Evolutionary conservation across 2,888 invertebrate genomes (phyloP).

Genomic region (Caenorhabditis drosophilae): DNA sequence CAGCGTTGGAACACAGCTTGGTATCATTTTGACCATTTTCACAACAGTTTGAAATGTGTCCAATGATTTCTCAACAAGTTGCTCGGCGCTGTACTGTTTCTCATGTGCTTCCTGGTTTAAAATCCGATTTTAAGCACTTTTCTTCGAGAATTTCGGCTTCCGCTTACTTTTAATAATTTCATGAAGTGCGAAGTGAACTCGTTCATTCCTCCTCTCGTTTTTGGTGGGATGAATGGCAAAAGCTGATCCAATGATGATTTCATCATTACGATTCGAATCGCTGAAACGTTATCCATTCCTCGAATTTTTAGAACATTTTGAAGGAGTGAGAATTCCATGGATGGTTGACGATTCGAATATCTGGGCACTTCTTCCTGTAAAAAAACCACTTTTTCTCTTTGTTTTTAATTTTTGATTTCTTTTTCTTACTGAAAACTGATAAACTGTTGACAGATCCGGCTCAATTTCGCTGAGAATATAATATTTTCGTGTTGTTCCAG

Average conservation of each 20-base stretch:
- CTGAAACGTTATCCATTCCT: slow-evolving; percentile 40
- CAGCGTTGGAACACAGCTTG: slow-evolving; percentile 25
- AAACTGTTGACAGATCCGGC: too few relatives aligned
- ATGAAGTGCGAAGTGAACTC: slow-evolving; percentile 52
- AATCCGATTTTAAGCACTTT: too few relatives aligned
- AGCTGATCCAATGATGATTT: slow-evolving; percentile 50
- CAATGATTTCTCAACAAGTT: slow-evolving; percentile 36
- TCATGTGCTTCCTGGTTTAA: slow-evolving; percentile 44
- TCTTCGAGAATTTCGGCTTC: too few relatives aligned
- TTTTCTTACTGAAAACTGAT: too few relatives aligned
- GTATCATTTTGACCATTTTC: slow-evolving; percentile 33
- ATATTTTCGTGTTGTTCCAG: too few relatives aligned
- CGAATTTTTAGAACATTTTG: slow-evolving; percentile 29
- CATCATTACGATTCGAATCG: slow-evolving; percentile 39
- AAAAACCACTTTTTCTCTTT: too few relatives aligned
- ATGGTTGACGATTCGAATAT: too few relatives aligned
- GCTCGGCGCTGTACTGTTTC: slow-evolving; percentile 11
- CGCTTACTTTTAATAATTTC: slow-evolving; percentile 46
- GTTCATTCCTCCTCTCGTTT: slow-evolving; percentile 54
- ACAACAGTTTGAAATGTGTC: slow-evolving; percentile 51
- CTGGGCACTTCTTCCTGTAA: too few relatives aligned
- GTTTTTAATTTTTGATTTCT: too few relatives aligned
- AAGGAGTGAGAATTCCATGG: too few relatives aligned
- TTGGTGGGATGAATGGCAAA: slow-evolving; percentile 48
- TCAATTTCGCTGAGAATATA: too few relatives aligned